Conservation (phyloP, 2,113 vertebrate genomes). For the Onychostruthus taczanowskii region DNA sequence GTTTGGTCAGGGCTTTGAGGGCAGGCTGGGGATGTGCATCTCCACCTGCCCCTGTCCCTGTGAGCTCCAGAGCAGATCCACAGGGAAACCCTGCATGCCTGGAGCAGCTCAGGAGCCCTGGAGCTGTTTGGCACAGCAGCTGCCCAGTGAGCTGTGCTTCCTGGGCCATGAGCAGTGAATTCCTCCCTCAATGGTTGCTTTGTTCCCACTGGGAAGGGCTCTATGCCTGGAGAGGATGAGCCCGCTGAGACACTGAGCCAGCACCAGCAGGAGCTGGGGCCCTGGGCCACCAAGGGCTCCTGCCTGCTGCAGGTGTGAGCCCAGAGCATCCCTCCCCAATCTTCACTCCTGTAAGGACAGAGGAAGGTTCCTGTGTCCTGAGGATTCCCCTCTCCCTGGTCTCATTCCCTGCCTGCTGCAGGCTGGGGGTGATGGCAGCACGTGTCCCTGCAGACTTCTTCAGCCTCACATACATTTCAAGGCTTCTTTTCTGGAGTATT, state of each 20-base stretch:
- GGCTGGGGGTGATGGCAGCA: neutral
- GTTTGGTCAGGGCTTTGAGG: neutral
- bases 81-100: rapidly evolving
- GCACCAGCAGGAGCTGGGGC: neutral
- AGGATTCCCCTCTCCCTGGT: neutral
- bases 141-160: neutral
- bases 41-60: neutral
- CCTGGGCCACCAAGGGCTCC: neutral
- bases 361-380: neutral
- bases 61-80: neutral
- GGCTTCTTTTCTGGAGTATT: neutral
- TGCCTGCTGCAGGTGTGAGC: neutral
- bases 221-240: neutral
- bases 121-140: neutral
- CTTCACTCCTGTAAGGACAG: neutral
- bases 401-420: neutral
- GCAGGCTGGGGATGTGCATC: neutral
- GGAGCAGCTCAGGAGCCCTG: neutral
- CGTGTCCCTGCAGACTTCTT: neutral
- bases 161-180: neutral
- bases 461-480: neutral
- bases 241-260: neutral
- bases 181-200: neutral
- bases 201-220: neutral
- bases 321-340: neutral